phyloP scores from a whole-genome alignment of 2,113 vertebrate species.

The Podarcis muralis region DNA sequence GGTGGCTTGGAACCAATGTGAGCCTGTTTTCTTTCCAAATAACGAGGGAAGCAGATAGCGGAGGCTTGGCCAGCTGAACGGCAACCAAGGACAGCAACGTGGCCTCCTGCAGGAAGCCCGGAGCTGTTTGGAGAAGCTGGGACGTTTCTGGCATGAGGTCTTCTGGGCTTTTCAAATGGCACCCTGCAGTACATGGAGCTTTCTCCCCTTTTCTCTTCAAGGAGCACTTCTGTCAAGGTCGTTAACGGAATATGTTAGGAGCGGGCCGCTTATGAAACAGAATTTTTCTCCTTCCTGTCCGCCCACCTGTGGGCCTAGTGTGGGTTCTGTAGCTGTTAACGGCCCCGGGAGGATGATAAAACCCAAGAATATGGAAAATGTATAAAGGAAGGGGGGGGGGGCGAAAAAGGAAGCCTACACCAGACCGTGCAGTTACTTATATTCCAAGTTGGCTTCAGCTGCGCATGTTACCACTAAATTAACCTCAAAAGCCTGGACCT shows the following conservation, averaged over 20 bases:
- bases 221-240: constrained; percentile 67
- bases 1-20: constrained; percentile 13
- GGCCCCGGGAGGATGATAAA: constrained; percentile 66
- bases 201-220: constrained; percentile 39
- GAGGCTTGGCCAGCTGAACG: constrained; percentile 41
- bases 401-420: constrained; percentile 40
- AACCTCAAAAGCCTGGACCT: constrained; percentile 83
- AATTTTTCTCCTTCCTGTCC: constrained; percentile 66
- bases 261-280: constrained; percentile 64
- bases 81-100: constrained; percentile 31
- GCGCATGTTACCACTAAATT: constrained; percentile 64
- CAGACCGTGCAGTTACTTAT: constrained; percentile 50
- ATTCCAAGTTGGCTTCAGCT: constrained; percentile 60
- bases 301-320: constrained; percentile 70
- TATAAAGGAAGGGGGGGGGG: constrained; percentile 68
- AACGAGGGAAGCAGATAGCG: constrained; percentile 38
- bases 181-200: constrained; percentile 54
- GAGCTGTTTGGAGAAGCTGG: constrained; percentile 60
- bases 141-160: constrained; percentile 45
- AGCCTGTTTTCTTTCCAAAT: neutral
- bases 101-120: constrained; percentile 40
- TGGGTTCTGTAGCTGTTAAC: constrained; percentile 69
- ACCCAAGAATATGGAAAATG: constrained; percentile 74
- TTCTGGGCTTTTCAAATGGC: constrained; percentile 59
- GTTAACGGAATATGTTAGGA: constrained; percentile 70